Evolutionary conservation across 2,888 invertebrate species (phyloP).

Genomic region (Eumacrocentrus americanus): DNA sequence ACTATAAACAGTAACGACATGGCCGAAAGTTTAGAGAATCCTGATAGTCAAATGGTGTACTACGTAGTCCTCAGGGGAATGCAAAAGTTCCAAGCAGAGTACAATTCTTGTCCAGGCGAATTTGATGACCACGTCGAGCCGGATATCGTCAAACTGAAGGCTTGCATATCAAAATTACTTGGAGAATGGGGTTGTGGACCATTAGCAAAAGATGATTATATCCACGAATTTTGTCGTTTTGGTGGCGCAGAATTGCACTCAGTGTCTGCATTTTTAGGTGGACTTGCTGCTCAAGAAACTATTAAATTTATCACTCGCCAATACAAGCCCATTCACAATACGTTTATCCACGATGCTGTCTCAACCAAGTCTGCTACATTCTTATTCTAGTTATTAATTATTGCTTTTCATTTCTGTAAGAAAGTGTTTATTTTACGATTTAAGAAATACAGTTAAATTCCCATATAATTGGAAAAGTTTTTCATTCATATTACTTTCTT

Average conservation of each 20-base stretch:
- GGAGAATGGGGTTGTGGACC: constrained; percentile 85
- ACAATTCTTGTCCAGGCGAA: constrained; percentile 89
- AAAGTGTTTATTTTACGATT: constrained; percentile 2
- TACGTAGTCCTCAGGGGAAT: constrained; percentile 90
- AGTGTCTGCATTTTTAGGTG: constrained; percentile 90
- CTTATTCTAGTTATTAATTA: constrained; percentile 66
- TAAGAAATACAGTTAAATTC: background rate
- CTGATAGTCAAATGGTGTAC: constrained; percentile 85
- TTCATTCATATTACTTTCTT: no score
- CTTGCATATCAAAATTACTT: constrained; percentile 72
- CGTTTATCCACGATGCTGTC: constrained; percentile 93
- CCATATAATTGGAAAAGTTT: background rate
- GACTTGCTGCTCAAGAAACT: constrained; percentile 93
- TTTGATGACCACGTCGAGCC: constrained; percentile 84
- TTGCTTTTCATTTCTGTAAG: constrained; percentile 5
- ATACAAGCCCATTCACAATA: constrained; percentile 95
- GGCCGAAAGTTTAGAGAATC: constrained; percentile 77
- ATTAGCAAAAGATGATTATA: constrained; percentile 84
- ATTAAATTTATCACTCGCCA: constrained; percentile 91
- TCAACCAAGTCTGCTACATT: constrained; percentile 84
- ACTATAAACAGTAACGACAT: constrained; percentile 67
- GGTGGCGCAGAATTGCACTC: constrained; percentile 95
- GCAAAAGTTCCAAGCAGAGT: constrained; percentile 87
- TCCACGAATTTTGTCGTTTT: constrained; percentile 94
- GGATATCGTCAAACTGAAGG: constrained; percentile 87